Base-by-base conservation (phyloP, 2,888 invertebrate genomes). In the Euplagia quadripunctaria region DNA sequence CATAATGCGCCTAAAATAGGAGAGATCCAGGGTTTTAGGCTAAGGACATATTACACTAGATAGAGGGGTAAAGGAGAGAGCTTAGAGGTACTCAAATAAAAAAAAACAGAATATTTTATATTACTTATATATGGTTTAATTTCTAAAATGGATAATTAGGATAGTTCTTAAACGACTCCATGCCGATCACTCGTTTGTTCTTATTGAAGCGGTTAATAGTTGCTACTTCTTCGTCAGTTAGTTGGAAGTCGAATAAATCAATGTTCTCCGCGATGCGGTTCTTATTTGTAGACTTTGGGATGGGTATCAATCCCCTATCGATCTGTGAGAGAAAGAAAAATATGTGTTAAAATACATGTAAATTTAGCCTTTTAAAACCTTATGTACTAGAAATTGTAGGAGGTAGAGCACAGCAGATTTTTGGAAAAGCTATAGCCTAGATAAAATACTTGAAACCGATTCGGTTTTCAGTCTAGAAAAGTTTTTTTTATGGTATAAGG, bases 241-340 rank as follows among this genome's bases (percentile, higher is more conserved):
- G 88, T 76, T 96, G 85, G 89, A 97, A 97, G 89, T 97, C 96
- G 76, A 97, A 97, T 5, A 97, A 82, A 74, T 97, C 90, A 11
- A 97, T 96, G 87, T 97, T 97, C 81, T 96, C 93, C 0, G 92
- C 92, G 17, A 97, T 95, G 51, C 97, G 94, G 4, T 90, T 91
- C 78, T 95, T 93, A 83, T 97, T 97, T 0, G 96, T 93, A 0
- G 97, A 97, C 86, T 97, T 97, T 0, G 97, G 97, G 17, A 97
- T 96, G 0, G 97, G 97, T 16, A 96, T 92, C 0, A 96, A 89
- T 0, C 96, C 97, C 70, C 96, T 90, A 66, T 97, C 96, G 43
- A 97, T 86, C 97, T 97, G 88, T 5, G 3, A 20, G 79, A 0
- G 68, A 65, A 41, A 14, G 55, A 52, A 31, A 67, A 51, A 67